Base-by-base conservation (phyloP, 2,797 vertebrate species). In the Caiman crocodilus region DNA sequence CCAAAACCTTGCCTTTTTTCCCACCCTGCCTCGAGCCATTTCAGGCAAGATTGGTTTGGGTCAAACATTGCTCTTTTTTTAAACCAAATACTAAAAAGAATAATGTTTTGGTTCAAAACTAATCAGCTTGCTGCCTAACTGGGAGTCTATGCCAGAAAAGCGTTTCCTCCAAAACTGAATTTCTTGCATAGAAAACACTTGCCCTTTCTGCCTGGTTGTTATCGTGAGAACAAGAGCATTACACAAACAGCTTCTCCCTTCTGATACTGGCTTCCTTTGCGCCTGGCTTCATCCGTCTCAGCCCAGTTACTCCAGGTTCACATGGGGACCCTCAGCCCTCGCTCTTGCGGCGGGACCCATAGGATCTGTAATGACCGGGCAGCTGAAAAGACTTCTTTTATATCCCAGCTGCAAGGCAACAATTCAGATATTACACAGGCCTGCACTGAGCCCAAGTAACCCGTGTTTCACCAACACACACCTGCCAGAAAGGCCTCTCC, bases 1-100 rank as follows among this genome's bases (percentile, higher is more conserved):
- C 80, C 55, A 11, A 2, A 42, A 86, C 63, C 82, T 88, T 80
- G 0, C 2, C 82, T 88, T 94, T 80, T 9, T 61, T 93, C 85
- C 23, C 69, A n/a, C 32, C 83, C 87, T 92, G 81, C 56, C 93
- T 82, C 56, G 61, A 84, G 12, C 7, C 81, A 58, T 83, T 94
- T 94, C 74, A 50, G 42, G 42, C 65, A 90, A 89, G 91, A 76
- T 86, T 59, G 56, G 5, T 87, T 93, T 82, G 71, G 88, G 85
- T 79, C 69, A 75, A 89, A 96, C 32, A 32, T 86, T 81, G 32
- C 84, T 58, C 61, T 90, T 4, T 5, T 59, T 89, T 79, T 69
- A 80, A 80, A 81, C 87, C 60, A 88, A 76, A 94, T 76, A 58
- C 63, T 88, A 65, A 42, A 59, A 91, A 94, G 83, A 64, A 74